These are phyloP conservation scores for Drosophila pseudotakahashii DNA, from an alignment of 2,888 invertebrate species.

Conservation along the genomic window DNA sequence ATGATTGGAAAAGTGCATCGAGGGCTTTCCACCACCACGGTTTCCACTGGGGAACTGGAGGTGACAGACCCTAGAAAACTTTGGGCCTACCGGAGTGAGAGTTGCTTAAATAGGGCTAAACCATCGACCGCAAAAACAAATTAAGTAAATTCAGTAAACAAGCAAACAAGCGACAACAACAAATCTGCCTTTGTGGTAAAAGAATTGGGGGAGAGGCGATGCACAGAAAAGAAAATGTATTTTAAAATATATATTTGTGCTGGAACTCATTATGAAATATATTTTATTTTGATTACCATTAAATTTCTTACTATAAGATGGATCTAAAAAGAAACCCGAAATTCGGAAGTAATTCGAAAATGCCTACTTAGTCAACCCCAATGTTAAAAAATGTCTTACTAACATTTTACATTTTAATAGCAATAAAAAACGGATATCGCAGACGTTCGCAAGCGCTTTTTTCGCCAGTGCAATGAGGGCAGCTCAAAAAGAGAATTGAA, in stretches of 20 bases:
- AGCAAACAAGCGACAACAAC: conserved; percentile 35
- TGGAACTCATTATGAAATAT: neutral
- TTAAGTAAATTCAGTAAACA: conserved; percentile 49
- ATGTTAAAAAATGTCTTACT: neutral
- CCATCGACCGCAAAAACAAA: conserved; percentile 51
- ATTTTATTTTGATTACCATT: neutral
- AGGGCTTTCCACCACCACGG: conserved; percentile 5
- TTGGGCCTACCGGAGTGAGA: conserved; percentile 37
- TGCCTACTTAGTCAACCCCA: neutral
- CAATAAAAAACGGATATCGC: neutral
- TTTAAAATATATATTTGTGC: too few relatives aligned
- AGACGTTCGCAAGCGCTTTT: neutral
- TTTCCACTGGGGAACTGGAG: neutral
- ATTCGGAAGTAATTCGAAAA: neutral
- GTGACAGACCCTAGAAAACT: conserved; percentile 33
- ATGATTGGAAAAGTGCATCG: conserved; percentile 55
- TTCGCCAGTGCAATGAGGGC: conserved; percentile 15
- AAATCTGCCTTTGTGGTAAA: conserved; percentile 34
- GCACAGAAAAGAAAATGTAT: neutral
- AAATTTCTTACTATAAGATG: too few relatives aligned
- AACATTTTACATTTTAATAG: too few relatives aligned
- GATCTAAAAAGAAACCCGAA: neutral
- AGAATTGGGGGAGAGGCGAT: conserved; percentile 3
- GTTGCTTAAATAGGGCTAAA: conserved; percentile 49
- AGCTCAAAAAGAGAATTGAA: conserved; percentile 55